These are phyloP conservation scores for Periparus ater DNA, from an alignment of 2,797 vertebrate species.

Conservation along the genomic window DNA sequence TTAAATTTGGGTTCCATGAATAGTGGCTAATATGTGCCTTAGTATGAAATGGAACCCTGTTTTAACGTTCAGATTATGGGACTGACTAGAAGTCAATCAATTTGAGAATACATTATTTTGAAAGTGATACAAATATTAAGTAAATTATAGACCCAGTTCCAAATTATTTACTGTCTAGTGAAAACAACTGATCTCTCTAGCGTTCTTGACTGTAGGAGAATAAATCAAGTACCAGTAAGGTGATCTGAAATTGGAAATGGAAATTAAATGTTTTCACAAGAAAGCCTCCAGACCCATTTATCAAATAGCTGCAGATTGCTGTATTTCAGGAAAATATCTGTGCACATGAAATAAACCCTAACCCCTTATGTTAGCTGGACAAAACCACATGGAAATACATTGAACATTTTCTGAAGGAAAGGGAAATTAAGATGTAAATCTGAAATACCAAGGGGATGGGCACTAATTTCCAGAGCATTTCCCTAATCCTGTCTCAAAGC, in stretches of 20 bases:
- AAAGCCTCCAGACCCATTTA: neutral
- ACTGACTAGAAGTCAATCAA: neutral
- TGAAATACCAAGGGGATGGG: neutral
- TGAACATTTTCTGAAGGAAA: neutral
- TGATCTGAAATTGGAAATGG: constrained; percentile 9
- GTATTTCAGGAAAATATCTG: neutral
- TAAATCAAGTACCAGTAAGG: neutral
- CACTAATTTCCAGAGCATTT: constrained; percentile 3
- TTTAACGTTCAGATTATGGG: neutral
- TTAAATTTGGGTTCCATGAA: neutral
- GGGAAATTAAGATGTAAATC: constrained; percentile 6
- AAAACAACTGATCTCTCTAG: neutral
- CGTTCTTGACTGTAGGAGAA: neutral
- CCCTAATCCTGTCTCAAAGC: neutral
- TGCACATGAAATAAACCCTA: neutral
- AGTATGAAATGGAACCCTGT: neutral
- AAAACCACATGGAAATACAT: neutral
- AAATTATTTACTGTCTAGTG: neutral
- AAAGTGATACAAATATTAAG: neutral
- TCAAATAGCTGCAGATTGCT: neutral
- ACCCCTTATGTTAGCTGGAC: neutral
- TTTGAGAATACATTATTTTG: neutral
- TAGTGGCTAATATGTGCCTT: neutral
- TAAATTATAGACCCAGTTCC: neutral
- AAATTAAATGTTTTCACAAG: constrained; percentile 2